Conservation (phyloP, 30 jellyfish, hydroid and myxozoan genomes). For the Rhopilema esculentum region DNA sequence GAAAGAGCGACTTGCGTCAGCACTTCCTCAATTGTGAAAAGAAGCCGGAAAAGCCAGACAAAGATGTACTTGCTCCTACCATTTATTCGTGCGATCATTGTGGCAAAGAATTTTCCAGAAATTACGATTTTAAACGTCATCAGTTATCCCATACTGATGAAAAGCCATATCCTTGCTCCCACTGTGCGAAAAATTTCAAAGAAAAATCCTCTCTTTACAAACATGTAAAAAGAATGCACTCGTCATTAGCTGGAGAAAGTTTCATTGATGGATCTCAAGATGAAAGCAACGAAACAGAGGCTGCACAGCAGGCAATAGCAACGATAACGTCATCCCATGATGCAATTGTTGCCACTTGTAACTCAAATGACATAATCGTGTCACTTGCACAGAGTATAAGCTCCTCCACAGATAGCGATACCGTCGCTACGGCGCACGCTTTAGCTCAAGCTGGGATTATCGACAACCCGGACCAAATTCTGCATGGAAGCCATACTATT, state of each 20-base stretch:
- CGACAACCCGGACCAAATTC: conserved; percentile 77
- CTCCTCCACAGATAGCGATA: conserved; percentile 69
- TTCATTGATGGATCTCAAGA: conserved; percentile 71
- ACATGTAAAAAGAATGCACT: conserved; percentile 96
- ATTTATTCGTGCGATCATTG: conserved; percentile 84
- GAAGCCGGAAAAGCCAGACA: conserved; percentile 87
- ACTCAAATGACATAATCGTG: conserved; percentile 69
- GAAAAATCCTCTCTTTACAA: conserved; percentile 93
- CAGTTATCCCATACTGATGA: conserved; percentile 96
- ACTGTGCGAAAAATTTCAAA: conserved; percentile 91
- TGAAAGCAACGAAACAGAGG: conserved; percentile 81
- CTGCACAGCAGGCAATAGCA: conserved; percentile 65
- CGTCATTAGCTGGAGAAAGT: conserved; percentile 64
- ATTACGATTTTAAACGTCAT: conserved; percentile 95
- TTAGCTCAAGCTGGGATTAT: conserved; percentile 93
- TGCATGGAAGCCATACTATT: conserved; percentile 84
- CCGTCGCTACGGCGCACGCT: conserved; percentile 88
- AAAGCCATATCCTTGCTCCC: conserved; percentile 91
- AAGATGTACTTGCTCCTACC: conserved; percentile 76
- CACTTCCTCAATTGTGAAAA: conserved; percentile 89
- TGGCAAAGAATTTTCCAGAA: conserved; percentile 89
- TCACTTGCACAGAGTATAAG: conserved; percentile 75
- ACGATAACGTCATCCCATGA: conserved; percentile 69
- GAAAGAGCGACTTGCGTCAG: conserved; percentile 82
- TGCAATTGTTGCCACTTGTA: conserved; percentile 27